These are phyloP conservation scores for Heliconius hermathena DNA, from an alignment of 1,140 invertebrate species.

Conservation along the genomic window DNA sequence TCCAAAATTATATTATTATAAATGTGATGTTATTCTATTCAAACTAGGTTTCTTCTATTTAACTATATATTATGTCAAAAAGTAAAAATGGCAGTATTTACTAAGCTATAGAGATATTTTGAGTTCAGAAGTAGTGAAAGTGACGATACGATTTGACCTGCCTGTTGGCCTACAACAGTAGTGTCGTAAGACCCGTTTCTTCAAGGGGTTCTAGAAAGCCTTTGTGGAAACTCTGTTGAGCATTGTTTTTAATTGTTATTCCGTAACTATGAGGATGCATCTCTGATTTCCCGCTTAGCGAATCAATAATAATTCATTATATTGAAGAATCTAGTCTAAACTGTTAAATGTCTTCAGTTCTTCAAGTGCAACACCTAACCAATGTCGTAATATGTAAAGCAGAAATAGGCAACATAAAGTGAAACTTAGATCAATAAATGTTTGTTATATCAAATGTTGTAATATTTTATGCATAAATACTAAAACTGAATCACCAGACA, in stretches of 20 bases:
- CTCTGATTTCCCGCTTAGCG: not conserved
- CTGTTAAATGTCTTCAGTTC: too few relatives aligned
- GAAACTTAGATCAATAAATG: not conserved
- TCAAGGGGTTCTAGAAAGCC: constrained; percentile 61
- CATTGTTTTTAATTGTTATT: not conserved
- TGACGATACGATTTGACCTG: constrained; percentile 47
- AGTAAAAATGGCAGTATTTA: not conserved
- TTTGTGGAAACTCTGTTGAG: constrained; percentile 53
- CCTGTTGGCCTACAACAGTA: constrained; percentile 45
- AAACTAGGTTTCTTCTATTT: not conserved
- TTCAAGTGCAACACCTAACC: too few relatives aligned
- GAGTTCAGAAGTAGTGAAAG: constrained; percentile 60
- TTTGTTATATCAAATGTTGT: not conserved
- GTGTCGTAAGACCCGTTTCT: constrained; percentile 55
- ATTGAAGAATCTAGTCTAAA: not conserved
- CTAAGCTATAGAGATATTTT: constrained; percentile 6
- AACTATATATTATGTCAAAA: not conserved
- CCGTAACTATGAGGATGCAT: not conserved
- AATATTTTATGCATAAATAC: not conserved
- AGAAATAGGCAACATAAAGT: not conserved
- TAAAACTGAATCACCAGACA: constrained; percentile 1
- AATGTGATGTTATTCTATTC: not conserved
- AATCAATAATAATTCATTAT: not conserved
- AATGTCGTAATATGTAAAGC: not conserved
- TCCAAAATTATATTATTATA: not conserved